A percentile compares a stretch with the other conserved stretches of the same genome.
phyloP scores from a whole-genome alignment of 2,113 vertebrate species.

The Vulpes ferrilata region DNA sequence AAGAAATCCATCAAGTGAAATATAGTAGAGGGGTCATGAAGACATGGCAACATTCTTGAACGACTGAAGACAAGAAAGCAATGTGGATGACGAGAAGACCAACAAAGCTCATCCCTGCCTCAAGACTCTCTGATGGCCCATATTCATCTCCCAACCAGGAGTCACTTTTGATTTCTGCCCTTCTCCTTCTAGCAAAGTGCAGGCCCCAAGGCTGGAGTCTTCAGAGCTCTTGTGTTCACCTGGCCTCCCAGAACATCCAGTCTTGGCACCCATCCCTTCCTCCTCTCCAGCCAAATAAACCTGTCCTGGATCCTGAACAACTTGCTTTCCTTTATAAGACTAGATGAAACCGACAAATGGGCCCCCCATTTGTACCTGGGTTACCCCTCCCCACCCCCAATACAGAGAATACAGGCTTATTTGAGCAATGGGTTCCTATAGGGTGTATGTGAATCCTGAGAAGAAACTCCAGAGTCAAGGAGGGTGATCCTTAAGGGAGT shows the following conservation, averaged over 20 bases:
- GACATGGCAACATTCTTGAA: not conserved
- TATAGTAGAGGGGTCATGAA: not conserved
- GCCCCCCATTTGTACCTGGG: not conserved
- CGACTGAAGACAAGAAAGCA: not conserved
- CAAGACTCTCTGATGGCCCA: not conserved
- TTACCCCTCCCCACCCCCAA: not conserved
- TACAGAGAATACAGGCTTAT: not conserved
- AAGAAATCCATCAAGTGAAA: not conserved
- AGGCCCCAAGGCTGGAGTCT: not conserved
- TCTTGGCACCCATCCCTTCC: not conserved
- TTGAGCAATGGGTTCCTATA: not conserved
- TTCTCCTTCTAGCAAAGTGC: not conserved
- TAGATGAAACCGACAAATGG: not conserved
- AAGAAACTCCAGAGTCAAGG: not conserved
- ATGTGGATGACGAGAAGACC: not conserved
- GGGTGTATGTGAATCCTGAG: not conserved
- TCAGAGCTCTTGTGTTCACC: not conserved
- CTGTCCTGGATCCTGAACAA: not conserved
- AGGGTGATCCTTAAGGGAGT: not conserved
- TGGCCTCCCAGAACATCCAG: not conserved
- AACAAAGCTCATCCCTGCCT: not conserved
- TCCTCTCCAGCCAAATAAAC: not conserved
- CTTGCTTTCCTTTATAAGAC: not conserved
- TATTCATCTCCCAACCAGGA: not conserved
- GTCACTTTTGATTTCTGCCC: not conserved